Base-by-base conservation (phyloP, 2,888 invertebrate genomes). In the Pilophorus perplexus region DNA sequence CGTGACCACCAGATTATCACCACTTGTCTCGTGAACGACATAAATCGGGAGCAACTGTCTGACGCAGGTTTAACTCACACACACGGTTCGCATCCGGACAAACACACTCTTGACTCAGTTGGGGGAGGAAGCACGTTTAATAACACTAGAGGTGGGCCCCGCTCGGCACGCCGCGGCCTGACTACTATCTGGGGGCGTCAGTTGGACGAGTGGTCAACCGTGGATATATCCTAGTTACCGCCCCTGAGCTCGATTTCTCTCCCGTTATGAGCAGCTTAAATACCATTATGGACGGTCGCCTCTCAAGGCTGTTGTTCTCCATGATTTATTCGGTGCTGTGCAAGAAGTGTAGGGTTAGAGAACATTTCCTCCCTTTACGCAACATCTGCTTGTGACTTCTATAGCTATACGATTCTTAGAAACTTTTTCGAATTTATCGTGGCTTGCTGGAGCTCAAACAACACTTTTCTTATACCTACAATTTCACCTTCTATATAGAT, bases 101-200 rank as follows among this genome's bases (percentile, higher is more conserved):
- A 23, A 10, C 23, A 22, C 23, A 46, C 20, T 22, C 44, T 46
- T 23, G 23, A 46, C 46, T 46, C 46, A 46, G 37, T 33, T 38
- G 10, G 37, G 18, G 28, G 33, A 28, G 2, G 33, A 40, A 44
- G 18, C 62, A 25, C 62, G 62, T 62, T 62, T 62, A 62, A 62
- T 62, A 62, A 44, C 62, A 62, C 62, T 62, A 46, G 62, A 62
- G 62, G 62, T 62, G 55, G 55, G 22, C n/a, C 3, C 46, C 23
- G 2, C 46, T 46, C 46, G 22, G 46, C 22, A 46, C 22, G 46
- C 25, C 46, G 23, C 46, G 14, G 46, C 25, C 25, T 46, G 46
- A 22, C 46, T 25, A 23, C 46, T 46, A 46, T 46, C 20, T 18
- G 46, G 46, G 46, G 42, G 46, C 46, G 46, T 46, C 46, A 46